These are phyloP conservation scores for Omphaloscelis lunosa DNA, from an alignment of 2,888 invertebrate genomes.

Conservation along the genomic window DNA sequence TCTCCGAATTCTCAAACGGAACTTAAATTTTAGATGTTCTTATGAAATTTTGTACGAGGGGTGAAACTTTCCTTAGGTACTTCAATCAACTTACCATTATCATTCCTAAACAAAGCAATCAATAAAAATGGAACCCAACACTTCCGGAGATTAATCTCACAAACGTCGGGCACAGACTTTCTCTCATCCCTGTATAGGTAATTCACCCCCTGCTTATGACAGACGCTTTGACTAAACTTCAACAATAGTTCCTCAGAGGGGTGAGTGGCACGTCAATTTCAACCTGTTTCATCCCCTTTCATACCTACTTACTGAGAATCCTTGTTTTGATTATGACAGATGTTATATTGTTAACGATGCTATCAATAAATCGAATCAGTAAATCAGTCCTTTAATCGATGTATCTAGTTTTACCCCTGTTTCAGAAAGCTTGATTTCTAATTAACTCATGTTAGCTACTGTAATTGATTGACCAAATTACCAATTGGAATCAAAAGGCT, in stretches of 20 bases:
- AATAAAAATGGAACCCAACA: conserved; percentile 37
- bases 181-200: conserved; percentile 38
- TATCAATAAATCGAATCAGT: conserved; percentile 18
- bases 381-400: not conserved
- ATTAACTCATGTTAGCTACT: not conserved
- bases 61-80: not conserved
- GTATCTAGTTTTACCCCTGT: not conserved
- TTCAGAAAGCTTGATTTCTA: not conserved
- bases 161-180: conserved; percentile 36
- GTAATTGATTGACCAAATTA: not conserved
- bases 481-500: not conserved
- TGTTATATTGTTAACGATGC: conserved; percentile 5
- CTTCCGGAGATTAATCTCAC: conserved; percentile 45
- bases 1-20: not conserved
- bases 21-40: not conserved
- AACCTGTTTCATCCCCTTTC: conserved; percentile 52
- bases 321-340: conserved; percentile 23
- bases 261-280: conserved; percentile 65
- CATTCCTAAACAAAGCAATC: conserved; percentile 22
- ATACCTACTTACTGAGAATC: conserved; percentile 36
- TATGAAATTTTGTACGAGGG: not conserved
- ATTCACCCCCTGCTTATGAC: conserved; percentile 58
- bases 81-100: not conserved
- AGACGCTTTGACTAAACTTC: conserved; percentile 66
- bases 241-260: conserved; percentile 69